A percentile compares a stretch with the other conserved stretches of the same genome.
These are phyloP conservation scores for Nematopogon swammerdamellus DNA, from an alignment of 2,888 invertebrate genomes.

Conservation along the genomic window DNA sequence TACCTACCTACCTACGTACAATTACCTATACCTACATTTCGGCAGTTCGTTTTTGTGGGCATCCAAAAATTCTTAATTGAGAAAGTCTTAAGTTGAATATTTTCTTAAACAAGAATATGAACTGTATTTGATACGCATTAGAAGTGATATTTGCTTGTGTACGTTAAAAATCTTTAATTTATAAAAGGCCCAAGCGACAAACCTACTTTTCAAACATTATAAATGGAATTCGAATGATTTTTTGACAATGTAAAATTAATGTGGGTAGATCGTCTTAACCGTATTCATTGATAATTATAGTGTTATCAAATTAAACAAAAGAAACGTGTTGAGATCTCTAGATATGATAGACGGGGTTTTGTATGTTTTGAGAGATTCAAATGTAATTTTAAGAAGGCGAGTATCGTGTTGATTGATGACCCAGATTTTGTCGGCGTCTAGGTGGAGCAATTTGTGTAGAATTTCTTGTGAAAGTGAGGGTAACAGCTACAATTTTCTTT, in stretches of 20 bases:
- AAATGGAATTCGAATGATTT: slow-evolving; percentile 39
- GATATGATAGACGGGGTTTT: neutral
- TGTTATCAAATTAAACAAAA: neutral
- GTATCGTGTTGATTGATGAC: neutral
- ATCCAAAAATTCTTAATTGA: no score
- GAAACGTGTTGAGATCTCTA: neutral
- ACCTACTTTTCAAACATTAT: slow-evolving; percentile 20
- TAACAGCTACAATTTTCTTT: no score
- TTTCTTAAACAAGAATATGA: no score
- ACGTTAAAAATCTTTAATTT: no score
- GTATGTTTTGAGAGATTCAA: neutral
- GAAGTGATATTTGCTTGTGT: no score
- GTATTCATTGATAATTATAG: neutral
- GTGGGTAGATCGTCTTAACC: slow-evolving; percentile 15
- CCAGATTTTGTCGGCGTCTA: neutral
- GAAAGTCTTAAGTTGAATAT: no score
- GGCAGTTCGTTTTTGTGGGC: no score
- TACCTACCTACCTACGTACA: neutral
- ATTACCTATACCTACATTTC: no score
- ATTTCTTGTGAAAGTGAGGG: neutral
- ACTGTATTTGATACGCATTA: no score
- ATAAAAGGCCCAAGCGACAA: slow-evolving; percentile 20
- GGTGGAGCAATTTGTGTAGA: no score
- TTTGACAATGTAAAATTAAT: slow-evolving; percentile 46
- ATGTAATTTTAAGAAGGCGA: neutral